Percentiles rank a stretch among this genome's conserved stretches.
Evolutionary conservation across 2,797 vertebrate species (phyloP).

Genomic region (Limnodromus scolopaceus): DNA sequence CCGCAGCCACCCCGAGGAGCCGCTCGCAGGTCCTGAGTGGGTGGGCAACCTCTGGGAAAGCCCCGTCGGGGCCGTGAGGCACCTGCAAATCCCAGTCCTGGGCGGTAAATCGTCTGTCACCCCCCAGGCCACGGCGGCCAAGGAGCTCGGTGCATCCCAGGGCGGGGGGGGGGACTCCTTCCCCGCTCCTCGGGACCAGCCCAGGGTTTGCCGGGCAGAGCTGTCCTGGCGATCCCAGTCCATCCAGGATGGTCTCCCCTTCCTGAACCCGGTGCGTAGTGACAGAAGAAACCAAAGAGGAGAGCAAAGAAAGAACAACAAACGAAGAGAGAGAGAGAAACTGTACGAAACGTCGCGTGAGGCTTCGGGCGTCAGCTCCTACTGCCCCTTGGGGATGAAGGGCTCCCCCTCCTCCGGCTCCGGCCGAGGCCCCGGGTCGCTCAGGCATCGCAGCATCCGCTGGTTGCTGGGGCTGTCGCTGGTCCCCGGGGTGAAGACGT

Average conservation of each 20-base stretch:
- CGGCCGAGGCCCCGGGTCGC: slow-evolving; percentile 90
- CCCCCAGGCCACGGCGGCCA: fast-evolving
- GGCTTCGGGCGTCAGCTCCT: not conserved
- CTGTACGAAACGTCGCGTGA: not conserved
- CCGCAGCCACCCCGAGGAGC: not conserved
- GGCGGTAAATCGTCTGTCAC: not conserved
- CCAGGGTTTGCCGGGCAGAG: slow-evolving; percentile 12
- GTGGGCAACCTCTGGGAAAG: not conserved
- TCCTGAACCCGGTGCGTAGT: not conserved
- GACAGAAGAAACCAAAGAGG: slow-evolving; percentile 18
- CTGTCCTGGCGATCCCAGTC: slow-evolving; percentile 13
- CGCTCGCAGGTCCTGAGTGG: slow-evolving; percentile 1
- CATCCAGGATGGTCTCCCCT: not conserved
- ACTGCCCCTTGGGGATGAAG: slow-evolving; percentile 84
- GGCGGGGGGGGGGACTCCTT: not conserved
- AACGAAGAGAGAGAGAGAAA: slow-evolving; percentile 27
- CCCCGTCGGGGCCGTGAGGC: not conserved
- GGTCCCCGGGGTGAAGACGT: slow-evolving; percentile 76
- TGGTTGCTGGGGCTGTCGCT: slow-evolving; percentile 79
- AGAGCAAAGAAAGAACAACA: slow-evolving; percentile 10
- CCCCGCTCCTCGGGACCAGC: not conserved
- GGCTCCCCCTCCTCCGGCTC: slow-evolving; percentile 90
- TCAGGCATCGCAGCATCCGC: slow-evolving; percentile 91
- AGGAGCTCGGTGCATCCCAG: not conserved
- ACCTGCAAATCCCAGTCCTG: not conserved